phyloP scores from a whole-genome alignment of 2,888 invertebrate species.

The Pinctada fucata region DNA sequence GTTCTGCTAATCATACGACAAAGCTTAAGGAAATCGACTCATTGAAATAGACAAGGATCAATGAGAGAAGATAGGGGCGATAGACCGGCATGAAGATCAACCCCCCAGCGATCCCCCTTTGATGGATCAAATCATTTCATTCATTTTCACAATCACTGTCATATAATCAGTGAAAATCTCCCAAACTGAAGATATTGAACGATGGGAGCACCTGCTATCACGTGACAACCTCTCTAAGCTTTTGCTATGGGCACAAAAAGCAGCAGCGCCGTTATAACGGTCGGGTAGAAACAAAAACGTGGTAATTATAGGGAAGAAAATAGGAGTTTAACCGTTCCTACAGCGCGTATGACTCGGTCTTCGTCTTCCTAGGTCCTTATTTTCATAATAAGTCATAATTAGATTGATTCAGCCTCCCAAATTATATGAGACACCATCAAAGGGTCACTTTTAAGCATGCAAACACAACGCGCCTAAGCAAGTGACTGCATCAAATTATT shows the following conservation, averaged over 20 bases:
- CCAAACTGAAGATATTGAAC: not conserved
- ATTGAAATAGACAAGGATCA: slow-evolving; percentile 6
- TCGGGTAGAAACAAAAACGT: not conserved
- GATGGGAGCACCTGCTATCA: slow-evolving; percentile 25
- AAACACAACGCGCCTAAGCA: not conserved
- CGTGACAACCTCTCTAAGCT: slow-evolving; percentile 4
- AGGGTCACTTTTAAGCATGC: not conserved
- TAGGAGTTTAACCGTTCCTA: not conserved
- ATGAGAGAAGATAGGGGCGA: slow-evolving; percentile 1
- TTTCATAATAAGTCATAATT: slow-evolving; percentile 5
- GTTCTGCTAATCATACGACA: not conserved
- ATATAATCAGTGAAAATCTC: slow-evolving; percentile 1
- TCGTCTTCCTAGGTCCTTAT: not conserved
- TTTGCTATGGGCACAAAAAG: not conserved
- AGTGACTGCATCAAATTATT: not conserved
- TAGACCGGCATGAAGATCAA: slow-evolving; percentile 6
- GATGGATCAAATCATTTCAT: slow-evolving; percentile 9
- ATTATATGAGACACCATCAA: not conserved
- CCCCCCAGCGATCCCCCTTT: not conserved
- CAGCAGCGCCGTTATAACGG: not conserved
- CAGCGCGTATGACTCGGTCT: not conserved
- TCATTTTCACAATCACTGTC: slow-evolving; percentile 4
- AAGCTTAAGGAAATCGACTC: not conserved
- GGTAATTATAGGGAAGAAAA: slow-evolving; percentile 7
- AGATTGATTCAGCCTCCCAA: not conserved